Evolutionary conservation across 2,888 invertebrate species (phyloP), one percentile per base, ranked within the genome.

Genomic region (Acheta domesticus): DNA sequence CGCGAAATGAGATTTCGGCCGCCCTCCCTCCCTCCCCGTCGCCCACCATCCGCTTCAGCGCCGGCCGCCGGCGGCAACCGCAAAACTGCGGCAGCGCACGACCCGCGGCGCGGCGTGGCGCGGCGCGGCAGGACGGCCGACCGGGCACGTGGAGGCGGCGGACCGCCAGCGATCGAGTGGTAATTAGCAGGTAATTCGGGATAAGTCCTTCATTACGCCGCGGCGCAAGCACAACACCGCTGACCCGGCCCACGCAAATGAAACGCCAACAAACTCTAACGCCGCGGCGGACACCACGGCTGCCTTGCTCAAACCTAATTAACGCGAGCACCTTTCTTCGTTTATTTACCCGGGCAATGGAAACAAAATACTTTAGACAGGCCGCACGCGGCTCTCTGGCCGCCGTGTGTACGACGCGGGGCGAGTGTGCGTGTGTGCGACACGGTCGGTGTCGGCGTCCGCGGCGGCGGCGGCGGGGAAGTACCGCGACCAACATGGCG

Each of bases 181-280:
- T 62, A 62, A 62, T 62, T 62, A 62, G 62, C 62, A 62, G 62
- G 62, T 62, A 62, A 62, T 62, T 62, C 62, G 62, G 62, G 62
- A 62, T 62, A 62, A 62, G 62, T 62, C 62, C 62, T 62, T n/a
- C 62, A 62, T 62, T 62, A 62, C 62, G n/a, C 62, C 14, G 62
- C 14, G 62, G 62, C 4, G 62, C 62, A 62, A 62, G 62, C 62
- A 62, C 62, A 62, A 62, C 62, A 62, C 62, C 62, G 14, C 62
- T n/a, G 16, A 62, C 62, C 62, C 62, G 62, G 16, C 16, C 62
- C 62, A 62, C 62, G 62, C 62, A 62, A 62, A 62, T 62, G 62
- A 62, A 62, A 62, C 62, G 62, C 62, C n/a, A 62, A 62, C 62
- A 62, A 62, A 62, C 62, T 62, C n/a, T 62, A 14, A 1, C 62